These are phyloP conservation scores for Amphibalanus amphitrite DNA, from an alignment of 1,140 invertebrate genomes.

Conservation along the genomic window DNA sequence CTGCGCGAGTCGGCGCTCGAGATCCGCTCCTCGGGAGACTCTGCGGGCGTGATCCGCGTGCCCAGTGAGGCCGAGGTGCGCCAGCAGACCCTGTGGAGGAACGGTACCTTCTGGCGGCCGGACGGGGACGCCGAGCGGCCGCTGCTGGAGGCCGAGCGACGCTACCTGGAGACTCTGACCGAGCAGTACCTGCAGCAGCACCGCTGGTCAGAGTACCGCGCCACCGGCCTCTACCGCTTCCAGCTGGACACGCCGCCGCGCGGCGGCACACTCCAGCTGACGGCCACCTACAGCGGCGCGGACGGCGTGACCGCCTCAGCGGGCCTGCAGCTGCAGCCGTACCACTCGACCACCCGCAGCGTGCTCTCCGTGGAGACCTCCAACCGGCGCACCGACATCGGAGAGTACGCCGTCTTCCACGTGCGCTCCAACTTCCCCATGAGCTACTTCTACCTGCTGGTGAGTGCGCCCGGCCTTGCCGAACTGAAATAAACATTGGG, in stretches of 20 bases:
- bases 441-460: conserved; percentile 28
- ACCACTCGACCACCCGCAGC: not conserved
- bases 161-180: not conserved
- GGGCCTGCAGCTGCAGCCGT: conserved; percentile 5
- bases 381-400: conserved; percentile 22
- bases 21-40: conserved; percentile 7
- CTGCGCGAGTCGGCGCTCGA: conserved; percentile 6
- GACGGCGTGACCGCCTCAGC: conserved; percentile 16
- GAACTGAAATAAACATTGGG: too few species aligned
- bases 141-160: conserved; percentile 1
- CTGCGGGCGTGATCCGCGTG: not conserved
- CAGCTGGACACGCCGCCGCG: conserved; percentile 13
- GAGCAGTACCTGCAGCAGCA: not conserved
- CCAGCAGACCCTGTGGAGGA: conserved; percentile 29
- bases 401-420: conserved; percentile 31
- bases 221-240: conserved; percentile 12
- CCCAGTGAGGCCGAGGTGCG: conserved; percentile 22
- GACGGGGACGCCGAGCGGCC: not conserved
- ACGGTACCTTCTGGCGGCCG: not conserved
- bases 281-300: conserved; percentile 23
- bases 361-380: conserved; percentile 6
- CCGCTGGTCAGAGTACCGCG: conserved; percentile 11
- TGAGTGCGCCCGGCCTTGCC: too few species aligned
- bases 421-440: conserved; percentile 28
- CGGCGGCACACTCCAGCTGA: conserved; percentile 18